Evolutionary conservation across 2,888 invertebrate genomes (phyloP).

Genomic region (Napeogenes sylphis): DNA sequence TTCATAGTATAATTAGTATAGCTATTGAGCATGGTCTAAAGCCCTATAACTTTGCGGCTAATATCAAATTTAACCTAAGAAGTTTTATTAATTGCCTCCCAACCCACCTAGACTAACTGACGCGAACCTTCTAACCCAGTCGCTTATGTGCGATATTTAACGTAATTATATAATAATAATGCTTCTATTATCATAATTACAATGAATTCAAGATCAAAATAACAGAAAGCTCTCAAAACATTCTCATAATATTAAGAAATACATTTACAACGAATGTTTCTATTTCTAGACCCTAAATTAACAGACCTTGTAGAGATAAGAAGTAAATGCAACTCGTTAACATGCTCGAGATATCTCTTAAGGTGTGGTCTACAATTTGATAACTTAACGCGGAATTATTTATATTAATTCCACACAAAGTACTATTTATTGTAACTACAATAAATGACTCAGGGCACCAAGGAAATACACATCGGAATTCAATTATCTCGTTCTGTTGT

Average conservation of each 20-base stretch:
- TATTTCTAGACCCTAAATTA: not conserved
- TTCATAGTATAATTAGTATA: not conserved
- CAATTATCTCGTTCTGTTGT: too few relatives aligned
- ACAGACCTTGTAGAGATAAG: not conserved
- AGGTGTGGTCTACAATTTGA: conserved; percentile 1
- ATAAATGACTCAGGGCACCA: not conserved
- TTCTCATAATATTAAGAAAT: not conserved
- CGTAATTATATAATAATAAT: too few relatives aligned
- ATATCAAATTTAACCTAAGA: conserved; percentile 1
- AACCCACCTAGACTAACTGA: not conserved
- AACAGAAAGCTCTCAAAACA: too few relatives aligned
- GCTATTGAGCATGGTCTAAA: conserved; percentile 3
- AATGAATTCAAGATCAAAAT: too few relatives aligned
- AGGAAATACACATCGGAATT: too few relatives aligned
- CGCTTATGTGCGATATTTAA: too few relatives aligned
- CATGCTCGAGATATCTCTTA: not conserved
- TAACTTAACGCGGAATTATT: not conserved
- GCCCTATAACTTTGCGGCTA: not conserved
- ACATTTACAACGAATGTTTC: not conserved
- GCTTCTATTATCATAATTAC: too few relatives aligned
- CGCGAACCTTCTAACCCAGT: not conserved
- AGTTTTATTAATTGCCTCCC: not conserved
- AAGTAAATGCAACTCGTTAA: conserved; percentile 2
- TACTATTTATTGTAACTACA: not conserved
- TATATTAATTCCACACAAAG: not conserved